Evolutionary conservation across 1,140 invertebrate genomes (phyloP), one percentile per base, ranked within the genome.

Genomic region (Stegodyphus mimosarum): DNA sequence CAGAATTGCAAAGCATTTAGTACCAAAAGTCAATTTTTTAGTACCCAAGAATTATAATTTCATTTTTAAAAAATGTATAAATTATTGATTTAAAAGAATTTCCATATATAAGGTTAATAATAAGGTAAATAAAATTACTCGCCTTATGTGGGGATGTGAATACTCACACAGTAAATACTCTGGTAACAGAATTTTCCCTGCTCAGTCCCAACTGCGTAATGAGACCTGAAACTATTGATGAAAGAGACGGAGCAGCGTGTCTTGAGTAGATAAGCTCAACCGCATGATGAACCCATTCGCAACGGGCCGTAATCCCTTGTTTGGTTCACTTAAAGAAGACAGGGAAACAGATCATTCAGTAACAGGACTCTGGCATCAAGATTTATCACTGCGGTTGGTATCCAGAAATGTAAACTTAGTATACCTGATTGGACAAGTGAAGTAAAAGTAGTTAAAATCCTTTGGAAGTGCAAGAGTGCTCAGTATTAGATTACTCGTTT

Each of bases 311-410:
- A 71, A 71, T 71, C 78, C 69, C 78, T 64, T 64, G 78, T 81
- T 81, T 81, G 78, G 78, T 53, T 69, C 63, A 77, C 75, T 77
- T 77, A 77, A 77, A n/a, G 69, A 81, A 50, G 67, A 81, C 17
- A 33, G 17, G 73, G 33, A 71, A 71, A 71, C 49, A 50, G 33
- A 71, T 71, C 69, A 71, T 71, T 48, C 49, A 9, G 10, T 11
- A 13, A 13, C 18, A 11, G 13, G 11, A 51, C 13, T 51, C 69
- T 51, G 69, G 18, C 69, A 51, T 49, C 33, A 6, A n/a, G 6
- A 48, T 71, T 71, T 11, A 71, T 71, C 69, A 50, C 18, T 11
- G 6, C 5, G 15, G 55, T 9, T 0, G 55, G 15, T 60, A 15
- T 60, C 55, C 55, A 60, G 55, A 60, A 60, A 60, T 60, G 55